A percentile compares a stretch with the other conserved stretches of the same genome.
phyloP scores from a whole-genome alignment of 1,140 invertebrate species.

The Drosophila parabipectinata region DNA sequence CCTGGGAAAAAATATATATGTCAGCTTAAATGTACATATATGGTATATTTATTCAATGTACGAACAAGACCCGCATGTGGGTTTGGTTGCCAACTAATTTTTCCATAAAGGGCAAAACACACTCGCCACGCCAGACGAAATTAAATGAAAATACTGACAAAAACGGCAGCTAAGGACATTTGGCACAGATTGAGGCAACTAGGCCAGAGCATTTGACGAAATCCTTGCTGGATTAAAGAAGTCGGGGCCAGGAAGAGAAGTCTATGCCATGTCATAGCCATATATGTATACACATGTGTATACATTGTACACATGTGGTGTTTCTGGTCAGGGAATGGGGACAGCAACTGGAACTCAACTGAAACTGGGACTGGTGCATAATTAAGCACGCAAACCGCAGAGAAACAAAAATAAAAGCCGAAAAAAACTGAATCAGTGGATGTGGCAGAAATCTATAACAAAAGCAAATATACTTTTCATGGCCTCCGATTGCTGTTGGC shows the following conservation, averaged over 20 bases:
- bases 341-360: not conserved
- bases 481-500: conserved; percentile 7
- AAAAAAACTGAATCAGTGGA: conserved; percentile 30
- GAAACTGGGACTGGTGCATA: conserved; percentile 51
- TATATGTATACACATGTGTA: conserved; percentile 5
- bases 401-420: conserved; percentile 27
- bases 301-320: conserved; percentile 20
- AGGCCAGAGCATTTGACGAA: conserved; percentile 45
- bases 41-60: not conserved
- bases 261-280: conserved; percentile 1
- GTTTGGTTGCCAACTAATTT: conserved; percentile 31
- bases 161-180: conserved; percentile 28
- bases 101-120: conserved; percentile 38
- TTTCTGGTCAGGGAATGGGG: conserved; percentile 14
- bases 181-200: conserved; percentile 41
- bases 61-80: conserved; percentile 30
- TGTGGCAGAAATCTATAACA: conserved; percentile 33
- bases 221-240: conserved; percentile 17
- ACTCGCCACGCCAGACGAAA: conserved; percentile 13
- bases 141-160: conserved; percentile 31
- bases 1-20: conserved; percentile 20
- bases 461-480: conserved; percentile 23
- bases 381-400: conserved; percentile 65
- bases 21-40: conserved; percentile 1
- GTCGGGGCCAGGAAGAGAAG: conserved; percentile 4